These are phyloP conservation scores for Corvus moneduloides DNA, from an alignment of 2,113 vertebrate species.

Conservation along the genomic window DNA sequence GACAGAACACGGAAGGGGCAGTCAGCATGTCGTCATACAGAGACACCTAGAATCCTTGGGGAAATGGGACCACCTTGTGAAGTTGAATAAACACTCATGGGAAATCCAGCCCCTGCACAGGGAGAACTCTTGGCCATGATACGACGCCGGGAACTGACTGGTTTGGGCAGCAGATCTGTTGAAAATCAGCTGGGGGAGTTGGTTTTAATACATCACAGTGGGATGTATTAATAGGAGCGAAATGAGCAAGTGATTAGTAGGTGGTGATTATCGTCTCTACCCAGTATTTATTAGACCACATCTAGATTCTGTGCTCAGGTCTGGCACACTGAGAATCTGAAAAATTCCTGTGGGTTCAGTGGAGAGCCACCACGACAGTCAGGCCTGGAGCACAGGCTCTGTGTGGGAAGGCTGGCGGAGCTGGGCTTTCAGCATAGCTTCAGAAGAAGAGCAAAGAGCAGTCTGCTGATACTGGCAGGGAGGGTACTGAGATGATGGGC, in stretches of 20 bases:
- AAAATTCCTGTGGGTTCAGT: neutral
- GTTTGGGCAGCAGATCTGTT: neutral
- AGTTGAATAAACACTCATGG: neutral
- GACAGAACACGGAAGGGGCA: neutral
- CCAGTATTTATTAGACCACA: neutral
- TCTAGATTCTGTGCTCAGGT: neutral
- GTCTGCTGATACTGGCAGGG: neutral
- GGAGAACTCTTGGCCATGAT: neutral
- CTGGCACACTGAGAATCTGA: neutral
- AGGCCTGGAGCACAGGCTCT: neutral
- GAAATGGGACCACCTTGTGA: neutral
- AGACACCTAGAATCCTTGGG: neutral
- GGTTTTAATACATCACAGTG: neutral
- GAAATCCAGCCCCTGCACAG: neutral
- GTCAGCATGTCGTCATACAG: neutral
- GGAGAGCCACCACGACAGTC: neutral
- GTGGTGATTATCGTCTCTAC: neutral
- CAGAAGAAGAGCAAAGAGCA: neutral
- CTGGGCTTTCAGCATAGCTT: neutral
- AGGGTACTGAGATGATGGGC: neutral
- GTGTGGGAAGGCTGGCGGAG: rapidly evolving
- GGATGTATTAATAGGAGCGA: neutral
- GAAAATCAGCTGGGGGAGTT: neutral
- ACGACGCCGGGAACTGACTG: neutral
- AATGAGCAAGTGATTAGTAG: neutral